Percentiles rank a stretch among this genome's conserved stretches.
phyloP scores from a whole-genome alignment of 1,140 invertebrate genomes.

The Listronotus bonariensis region DNA sequence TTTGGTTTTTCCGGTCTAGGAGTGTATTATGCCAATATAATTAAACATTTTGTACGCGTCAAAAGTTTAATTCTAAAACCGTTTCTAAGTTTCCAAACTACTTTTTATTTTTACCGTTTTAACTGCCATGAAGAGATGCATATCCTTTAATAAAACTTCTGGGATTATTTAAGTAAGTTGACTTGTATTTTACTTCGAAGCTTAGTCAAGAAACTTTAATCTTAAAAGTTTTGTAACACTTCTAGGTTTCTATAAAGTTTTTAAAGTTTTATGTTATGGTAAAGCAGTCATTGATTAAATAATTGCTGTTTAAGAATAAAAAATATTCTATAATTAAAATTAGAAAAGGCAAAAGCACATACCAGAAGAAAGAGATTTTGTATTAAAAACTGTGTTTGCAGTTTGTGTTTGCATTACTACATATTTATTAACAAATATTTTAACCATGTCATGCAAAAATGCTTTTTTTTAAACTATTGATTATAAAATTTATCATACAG shows the following conservation, averaged over 20 bases:
- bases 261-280: neutral
- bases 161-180: slow-evolving; percentile 31
- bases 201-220: slow-evolving; percentile 21
- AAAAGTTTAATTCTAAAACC: slow-evolving; percentile 2
- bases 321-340: too few species aligned
- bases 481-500: too few species aligned
- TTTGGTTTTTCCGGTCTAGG: too few species aligned
- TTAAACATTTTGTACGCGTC: slow-evolving; percentile 5
- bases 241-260: slow-evolving; percentile 15
- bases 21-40: neutral
- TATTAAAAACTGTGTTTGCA: too few species aligned
- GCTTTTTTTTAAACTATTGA: too few species aligned
- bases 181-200: slow-evolving; percentile 26
- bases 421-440: too few species aligned
- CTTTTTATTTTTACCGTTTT: slow-evolving; percentile 20
- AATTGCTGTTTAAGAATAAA: neutral
- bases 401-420: too few species aligned
- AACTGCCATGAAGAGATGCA: slow-evolving; percentile 20
- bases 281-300: slow-evolving; percentile 1
- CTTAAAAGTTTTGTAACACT: slow-evolving; percentile 20
- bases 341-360: too few species aligned
- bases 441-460: too few species aligned
- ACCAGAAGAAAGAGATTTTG: too few species aligned
- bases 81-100: slow-evolving; percentile 19
- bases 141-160: slow-evolving; percentile 29